Percentiles rank a stretch among this genome's conserved stretches.
These are phyloP conservation scores for Euwallacea fornicatus DNA, from an alignment of 1,140 invertebrate genomes.

Conservation along the genomic window DNA sequence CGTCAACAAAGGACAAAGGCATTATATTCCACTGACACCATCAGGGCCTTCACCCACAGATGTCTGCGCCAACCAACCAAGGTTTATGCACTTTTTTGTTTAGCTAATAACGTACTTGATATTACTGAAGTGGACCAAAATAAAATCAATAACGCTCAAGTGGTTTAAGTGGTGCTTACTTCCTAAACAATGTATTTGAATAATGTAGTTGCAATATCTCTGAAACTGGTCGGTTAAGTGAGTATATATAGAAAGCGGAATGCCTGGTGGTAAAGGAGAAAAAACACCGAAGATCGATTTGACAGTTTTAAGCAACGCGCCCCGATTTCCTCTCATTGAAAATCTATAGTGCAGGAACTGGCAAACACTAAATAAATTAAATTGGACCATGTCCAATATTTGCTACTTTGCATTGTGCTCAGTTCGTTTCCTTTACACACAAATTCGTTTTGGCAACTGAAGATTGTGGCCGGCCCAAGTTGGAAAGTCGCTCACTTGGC, in stretches of 20 bases:
- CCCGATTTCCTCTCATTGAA: neutral
- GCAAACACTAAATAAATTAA: neutral
- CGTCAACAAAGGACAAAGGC: constrained; percentile 20
- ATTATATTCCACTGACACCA: constrained; percentile 14
- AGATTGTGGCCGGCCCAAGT: too few relatives aligned
- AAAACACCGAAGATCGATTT: too few relatives aligned
- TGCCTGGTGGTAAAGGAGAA: too few relatives aligned
- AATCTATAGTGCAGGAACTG: neutral
- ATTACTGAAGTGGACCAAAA: too few relatives aligned
- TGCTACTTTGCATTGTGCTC: neutral
- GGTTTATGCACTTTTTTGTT: constrained; percentile 24
- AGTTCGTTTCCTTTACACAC: neutral
- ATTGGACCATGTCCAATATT: neutral
- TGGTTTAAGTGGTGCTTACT: neutral
- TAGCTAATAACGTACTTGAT: neutral
- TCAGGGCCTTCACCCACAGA: constrained; percentile 10
- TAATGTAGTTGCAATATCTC: neutral
- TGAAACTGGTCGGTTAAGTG: neutral
- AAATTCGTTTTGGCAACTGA: neutral
- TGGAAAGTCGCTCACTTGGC: too few relatives aligned
- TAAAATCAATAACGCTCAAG: too few relatives aligned
- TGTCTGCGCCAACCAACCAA: constrained; percentile 12
- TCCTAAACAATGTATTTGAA: neutral
- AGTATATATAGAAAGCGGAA: too few relatives aligned
- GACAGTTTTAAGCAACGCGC: neutral